Evolutionary conservation across 2,797 vertebrate genomes (phyloP), one percentile per base, ranked within the genome.

Genomic region (Karalla daura): DNA sequence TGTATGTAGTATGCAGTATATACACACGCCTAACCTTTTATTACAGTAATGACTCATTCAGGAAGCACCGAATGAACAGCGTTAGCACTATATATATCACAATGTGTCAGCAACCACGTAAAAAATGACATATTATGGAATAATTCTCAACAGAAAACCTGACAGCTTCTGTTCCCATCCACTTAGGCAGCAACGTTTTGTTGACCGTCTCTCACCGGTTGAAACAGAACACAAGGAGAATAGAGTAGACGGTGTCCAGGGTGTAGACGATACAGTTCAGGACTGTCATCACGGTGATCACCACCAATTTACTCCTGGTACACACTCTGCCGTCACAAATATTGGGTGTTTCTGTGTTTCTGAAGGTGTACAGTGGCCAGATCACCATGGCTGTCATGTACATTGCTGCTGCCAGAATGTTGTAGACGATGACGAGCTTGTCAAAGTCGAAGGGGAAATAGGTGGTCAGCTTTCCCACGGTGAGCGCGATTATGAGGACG

Each of bases 351-450:
- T 36, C 8, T 2, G 0, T 2, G 0, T 3, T 0, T 0, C 0
- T 2, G 65, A 96, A 94, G 52, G 69, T 83, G 40, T 94, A 95
- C 7, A 95, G 49, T 0, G 96, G 96, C 96, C 96, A 97, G n/a
- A 96, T 5, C 15, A 97, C 13, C 15, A 92, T 81, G 0, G 92
- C 93, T 0, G 95, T 94, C 13, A 88, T 1, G 44, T 97, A 96
- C 93, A 95, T 91, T 13, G 86, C 18, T 0, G 94, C 59, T 2
- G 95, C 92, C 80, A 95, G 18, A 23, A 92, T 7, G 13, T 93
- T 96, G 75, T 92, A 95, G 17, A 80, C 80, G 10, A 94, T 93
- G 25, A 94, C 81, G 0, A 92, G 0, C 62, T 82, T 93, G 36
- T 97, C 95, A 63, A 96, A 92, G 0, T 90, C 39, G 55, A 92